Percentiles rank a stretch among this genome's conserved stretches.
These are phyloP conservation scores for Cladorhizidae sp. DNA, from an alignment of 37 sponge, comb jelly and placozoan genomes.

Conservation along the genomic window DNA sequence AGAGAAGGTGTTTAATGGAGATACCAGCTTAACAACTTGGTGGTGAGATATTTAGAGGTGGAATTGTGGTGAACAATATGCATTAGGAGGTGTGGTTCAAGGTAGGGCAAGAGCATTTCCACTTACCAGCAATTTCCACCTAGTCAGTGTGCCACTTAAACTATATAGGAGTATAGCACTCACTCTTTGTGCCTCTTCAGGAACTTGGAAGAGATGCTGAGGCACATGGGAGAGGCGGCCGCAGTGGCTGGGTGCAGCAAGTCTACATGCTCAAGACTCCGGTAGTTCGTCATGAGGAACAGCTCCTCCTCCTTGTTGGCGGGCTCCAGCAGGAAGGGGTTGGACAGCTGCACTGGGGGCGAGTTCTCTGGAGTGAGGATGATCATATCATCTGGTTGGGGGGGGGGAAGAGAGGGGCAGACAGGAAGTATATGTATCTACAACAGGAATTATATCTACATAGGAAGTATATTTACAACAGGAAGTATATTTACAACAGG, in stretches of 20 bases:
- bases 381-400: slow-evolving; percentile 2
- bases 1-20: too few species aligned
- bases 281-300: slow-evolving; percentile 56
- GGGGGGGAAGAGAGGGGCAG: neutral
- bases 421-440: too few species aligned
- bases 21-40: too few species aligned
- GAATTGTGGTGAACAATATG: too few species aligned
- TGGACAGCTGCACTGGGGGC: neutral
- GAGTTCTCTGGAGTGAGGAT: slow-evolving; percentile 20
- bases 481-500: too few species aligned
- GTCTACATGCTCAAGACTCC: slow-evolving; percentile 37
- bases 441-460: too few species aligned
- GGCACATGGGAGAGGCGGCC: neutral
- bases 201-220: slow-evolving; percentile 67
- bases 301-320: slow-evolving; percentile 3
- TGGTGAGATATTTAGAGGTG: too few species aligned
- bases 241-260: slow-evolving; percentile 1
- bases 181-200: slow-evolving; percentile 5
- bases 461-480: too few species aligned
- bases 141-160: too few species aligned
- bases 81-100: too few species aligned
- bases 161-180: neutral
- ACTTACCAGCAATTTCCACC: too few species aligned
- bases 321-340: neutral
- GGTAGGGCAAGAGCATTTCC: too few species aligned